Base-by-base conservation (phyloP, 2,797 vertebrate genomes). In the Lerista edwardsae region DNA sequence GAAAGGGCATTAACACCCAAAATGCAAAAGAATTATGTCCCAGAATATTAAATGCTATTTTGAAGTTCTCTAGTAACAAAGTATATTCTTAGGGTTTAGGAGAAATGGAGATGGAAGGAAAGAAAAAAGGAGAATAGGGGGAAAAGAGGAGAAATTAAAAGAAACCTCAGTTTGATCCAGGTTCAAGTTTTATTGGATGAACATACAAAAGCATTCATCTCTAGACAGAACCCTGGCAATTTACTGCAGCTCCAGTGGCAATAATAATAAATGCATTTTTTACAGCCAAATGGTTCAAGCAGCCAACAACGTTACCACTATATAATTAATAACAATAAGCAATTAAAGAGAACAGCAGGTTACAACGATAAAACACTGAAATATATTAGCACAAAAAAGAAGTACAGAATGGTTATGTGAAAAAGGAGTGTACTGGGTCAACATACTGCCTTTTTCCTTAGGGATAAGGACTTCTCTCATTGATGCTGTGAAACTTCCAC, bases 241-340 rank as follows among this genome's bases (percentile, higher is more conserved):
- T 93, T 89, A 93, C 85, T 86, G 79, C 80, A 85, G 86, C 75
- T 94, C 88, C 90, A 91, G 86, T 17, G 79, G 90, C 93, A 95
- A 93, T 91, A 94, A 93, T 93, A 90, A 94, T 87, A 94, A 93
- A 95, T 93, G 91, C 80, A 92, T 93, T 94, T 92, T 91, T 92
- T 89, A 90, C 65, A 94, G 93, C 86, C 93, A 95, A 94, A 90
- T 88, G 89, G 94, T 91, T 94, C 85, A 90, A 92, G 88, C 89
- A 93, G 92, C 87, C 93, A 94, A 94, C 76, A 59, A 91, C 10
- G 47, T 89, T 94, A 88, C 86, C 76, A 77, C 91, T 92, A 87
- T 93, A 92, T 93, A 94, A 96, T 94, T 96, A 94, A 94, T 96
- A 95, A 94, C 93, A 95, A 95, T 94, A 95, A 93, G 88, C 93